Evolutionary conservation across 1,140 invertebrate genomes (phyloP).

Genomic region (Lineus longissimus): DNA sequence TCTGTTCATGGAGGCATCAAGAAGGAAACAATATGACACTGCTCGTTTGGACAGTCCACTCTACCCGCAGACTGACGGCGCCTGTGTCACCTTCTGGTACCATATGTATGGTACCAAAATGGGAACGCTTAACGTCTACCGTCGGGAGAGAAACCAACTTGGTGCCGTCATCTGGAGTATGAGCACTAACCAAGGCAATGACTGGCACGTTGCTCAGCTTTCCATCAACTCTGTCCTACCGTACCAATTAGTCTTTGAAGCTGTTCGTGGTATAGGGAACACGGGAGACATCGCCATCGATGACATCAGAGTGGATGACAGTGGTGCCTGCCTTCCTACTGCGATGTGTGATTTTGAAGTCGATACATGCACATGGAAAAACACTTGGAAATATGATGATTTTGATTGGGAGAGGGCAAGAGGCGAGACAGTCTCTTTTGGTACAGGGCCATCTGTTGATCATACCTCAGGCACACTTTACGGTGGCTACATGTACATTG

Average conservation of each 20-base stretch:
- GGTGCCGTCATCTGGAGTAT: slow-evolving; percentile 27
- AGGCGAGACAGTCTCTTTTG: slow-evolving; percentile 9
- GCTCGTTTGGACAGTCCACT: slow-evolving; percentile 30
- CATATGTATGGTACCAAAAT: slow-evolving; percentile 68
- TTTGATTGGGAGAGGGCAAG: slow-evolving; percentile 19
- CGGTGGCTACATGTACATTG: slow-evolving; percentile 45
- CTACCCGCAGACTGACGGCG: slow-evolving; percentile 22
- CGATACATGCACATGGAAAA: slow-evolving; percentile 21
- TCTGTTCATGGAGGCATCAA: slow-evolving; percentile 39
- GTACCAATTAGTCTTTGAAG: slow-evolving; percentile 31
- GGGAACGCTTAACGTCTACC: slow-evolving; percentile 38
- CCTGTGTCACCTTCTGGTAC: slow-evolving; percentile 60
- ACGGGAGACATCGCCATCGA: slow-evolving; percentile 40
- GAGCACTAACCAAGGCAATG: slow-evolving; percentile 40
- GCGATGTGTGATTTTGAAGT: slow-evolving; percentile 16
- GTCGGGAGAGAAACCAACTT: background rate
- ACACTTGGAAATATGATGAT: slow-evolving; percentile 12
- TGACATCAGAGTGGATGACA: slow-evolving; percentile 33
- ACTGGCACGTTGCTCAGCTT: slow-evolving; percentile 33
- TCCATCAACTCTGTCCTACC: slow-evolving; percentile 25
- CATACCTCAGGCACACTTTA: slow-evolving; percentile 33
- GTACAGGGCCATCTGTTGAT: slow-evolving; percentile 34
- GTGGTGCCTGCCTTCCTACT: slow-evolving; percentile 26
- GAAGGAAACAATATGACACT: slow-evolving; percentile 31
- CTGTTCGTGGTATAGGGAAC: slow-evolving; percentile 20